A percentile compares a stretch with the other conserved stretches of the same genome.
These are phyloP conservation scores for Gila robusta DNA, from an alignment of 2,797 vertebrate genomes.

Conservation along the genomic window DNA sequence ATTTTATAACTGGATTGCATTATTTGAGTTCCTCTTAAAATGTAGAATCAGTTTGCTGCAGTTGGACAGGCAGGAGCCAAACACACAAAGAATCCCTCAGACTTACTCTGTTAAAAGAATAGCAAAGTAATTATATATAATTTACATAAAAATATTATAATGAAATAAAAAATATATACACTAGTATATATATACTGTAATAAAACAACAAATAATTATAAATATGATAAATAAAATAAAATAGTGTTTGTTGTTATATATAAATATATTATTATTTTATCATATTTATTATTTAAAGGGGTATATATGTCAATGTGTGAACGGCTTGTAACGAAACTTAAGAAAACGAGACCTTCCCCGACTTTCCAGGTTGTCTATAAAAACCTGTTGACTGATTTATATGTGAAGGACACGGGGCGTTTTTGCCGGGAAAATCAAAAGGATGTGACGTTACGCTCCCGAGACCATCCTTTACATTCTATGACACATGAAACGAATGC, in stretches of 20 bases:
- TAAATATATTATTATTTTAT: too few species aligned
- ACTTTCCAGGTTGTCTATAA: not conserved
- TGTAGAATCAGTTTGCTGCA: conserved; percentile 42
- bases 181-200: not conserved
- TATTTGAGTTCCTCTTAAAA: conserved; percentile 6
- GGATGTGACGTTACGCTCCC: not conserved
- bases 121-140: not conserved
- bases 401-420: not conserved
- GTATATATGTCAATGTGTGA: not conserved
- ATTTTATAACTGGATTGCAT: conserved; percentile 47
- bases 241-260: not conserved
- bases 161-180: not conserved
- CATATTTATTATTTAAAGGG: not conserved
- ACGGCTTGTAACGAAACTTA: not conserved
- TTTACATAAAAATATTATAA: not conserved
- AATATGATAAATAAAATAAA: not conserved
- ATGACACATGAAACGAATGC: not conserved
- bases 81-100: conserved; percentile 75
- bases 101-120: conserved; percentile 61
- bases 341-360: not conserved
- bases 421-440: not conserved
- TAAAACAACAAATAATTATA: not conserved
- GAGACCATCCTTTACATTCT: too few species aligned
- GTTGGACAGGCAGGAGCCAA: conserved; percentile 72
- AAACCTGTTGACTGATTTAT: not conserved